Base-by-base conservation (phyloP, 1,140 invertebrate species). In the Metopolophium dirhodum region DNA sequence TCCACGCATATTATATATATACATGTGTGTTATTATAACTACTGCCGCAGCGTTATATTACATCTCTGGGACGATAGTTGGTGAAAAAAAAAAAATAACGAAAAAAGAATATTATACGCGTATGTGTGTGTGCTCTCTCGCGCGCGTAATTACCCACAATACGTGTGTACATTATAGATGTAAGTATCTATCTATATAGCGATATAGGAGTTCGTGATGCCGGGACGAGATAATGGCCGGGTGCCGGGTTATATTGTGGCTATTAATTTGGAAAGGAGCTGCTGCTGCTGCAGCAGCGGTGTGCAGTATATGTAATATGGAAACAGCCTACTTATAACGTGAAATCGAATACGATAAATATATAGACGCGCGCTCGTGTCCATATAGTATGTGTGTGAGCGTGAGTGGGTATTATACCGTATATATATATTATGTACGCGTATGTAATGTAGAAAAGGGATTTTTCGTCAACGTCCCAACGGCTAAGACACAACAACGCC, bases 211-310 rank as follows among this genome's bases (percentile, higher is more conserved):
- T 90, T 90, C 88, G 88, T 90, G 88, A 90, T 90, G 88, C 88
- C 11, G 88, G 88, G 54, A 90, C 54, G 11, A 61, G 51, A 90
- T 91, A 91, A 91, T 82, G 90, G 90, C 26, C 68, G 68, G 90
- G 90, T 91, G 41, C n/a, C 14, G 30, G 1, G 30, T 54, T 11
- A 54, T 54, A 37, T 41, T 26, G 88, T 90, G 45, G 90, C 90
- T 91, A 91, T 91, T 91, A 91, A 91, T 91, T 91, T 82, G 90
- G 90, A 91, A 82, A 91, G 68, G 90, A 91, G 82, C 47, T 77
- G 61, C 61, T 77, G 61, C n/a, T 77, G 61, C 30, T 77, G 61
- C 61, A n/a, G 61, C 61, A 61, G 57, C 30, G 14, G 61, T 77
- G 61, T 77, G 61, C n/a, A n/a, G n/a, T n/a, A 4, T 61, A 18